Evolutionary conservation across 2,888 invertebrate genomes (phyloP).

Genomic region (Spicauda simplicius): DNA sequence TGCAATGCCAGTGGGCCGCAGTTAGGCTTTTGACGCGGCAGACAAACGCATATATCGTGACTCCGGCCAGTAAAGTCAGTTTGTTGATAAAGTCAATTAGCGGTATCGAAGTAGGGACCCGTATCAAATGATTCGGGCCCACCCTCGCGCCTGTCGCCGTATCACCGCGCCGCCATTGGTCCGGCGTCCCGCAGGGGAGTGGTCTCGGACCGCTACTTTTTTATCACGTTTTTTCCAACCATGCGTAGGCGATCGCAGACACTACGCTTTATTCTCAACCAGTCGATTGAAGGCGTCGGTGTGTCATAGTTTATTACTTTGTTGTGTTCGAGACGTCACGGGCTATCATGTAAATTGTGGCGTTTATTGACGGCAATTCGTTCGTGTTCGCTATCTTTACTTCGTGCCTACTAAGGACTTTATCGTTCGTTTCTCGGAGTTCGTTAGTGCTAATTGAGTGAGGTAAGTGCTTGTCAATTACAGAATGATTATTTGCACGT

Average conservation of each 20-base stretch:
- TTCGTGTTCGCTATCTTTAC: slow-evolving; percentile 59
- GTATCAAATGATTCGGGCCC: slow-evolving; percentile 79
- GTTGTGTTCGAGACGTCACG: slow-evolving; percentile 66
- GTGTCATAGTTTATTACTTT: slow-evolving; percentile 81
- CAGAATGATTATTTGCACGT: slow-evolving; percentile 31
- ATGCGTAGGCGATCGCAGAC: slow-evolving; percentile 74
- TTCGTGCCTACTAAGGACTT: slow-evolving; percentile 71
- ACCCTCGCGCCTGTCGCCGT: slow-evolving; percentile 68
- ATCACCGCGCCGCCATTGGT: slow-evolving; percentile 69
- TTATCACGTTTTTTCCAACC: slow-evolving; percentile 70
- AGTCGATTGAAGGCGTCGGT: slow-evolving; percentile 82
- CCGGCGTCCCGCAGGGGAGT: slow-evolving; percentile 73
- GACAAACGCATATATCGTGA: slow-evolving; percentile 84
- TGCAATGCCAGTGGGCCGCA: slow-evolving; percentile 73
- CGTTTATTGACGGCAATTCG: slow-evolving; percentile 64
- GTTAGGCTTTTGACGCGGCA: slow-evolving; percentile 82
- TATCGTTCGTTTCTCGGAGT: slow-evolving; percentile 54
- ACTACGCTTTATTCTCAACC: slow-evolving; percentile 76
- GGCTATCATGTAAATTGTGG: slow-evolving; percentile 74
- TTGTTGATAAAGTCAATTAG: slow-evolving; percentile 86
- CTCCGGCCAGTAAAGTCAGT: slow-evolving; percentile 82
- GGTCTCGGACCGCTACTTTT: slow-evolving; percentile 72
- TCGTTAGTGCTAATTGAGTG: slow-evolving; percentile 53
- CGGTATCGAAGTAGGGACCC: slow-evolving; percentile 81
- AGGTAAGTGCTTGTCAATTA: slow-evolving; percentile 51